Percentiles rank a stretch among this genome's conserved stretches.
Evolutionary conservation across 2,888 invertebrate genomes (phyloP).

Genomic region (Coelinius sp.): DNA sequence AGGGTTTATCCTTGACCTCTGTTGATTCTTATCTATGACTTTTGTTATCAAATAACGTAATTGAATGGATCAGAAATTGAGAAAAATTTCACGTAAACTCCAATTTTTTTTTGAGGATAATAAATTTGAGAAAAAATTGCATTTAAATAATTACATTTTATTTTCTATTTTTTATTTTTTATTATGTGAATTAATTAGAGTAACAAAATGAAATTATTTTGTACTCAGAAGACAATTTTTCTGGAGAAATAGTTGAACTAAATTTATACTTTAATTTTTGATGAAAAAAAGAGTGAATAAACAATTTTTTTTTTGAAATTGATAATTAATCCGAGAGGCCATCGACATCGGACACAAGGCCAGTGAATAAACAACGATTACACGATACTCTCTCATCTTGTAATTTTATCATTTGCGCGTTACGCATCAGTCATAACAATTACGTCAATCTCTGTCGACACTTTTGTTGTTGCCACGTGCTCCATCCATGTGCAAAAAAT

Average conservation of each 20-base stretch:
- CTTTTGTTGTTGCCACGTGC: conserved; percentile 4
- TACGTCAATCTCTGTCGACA: conserved; percentile 26
- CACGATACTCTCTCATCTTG: conserved; percentile 26
- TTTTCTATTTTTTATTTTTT: too few relatives aligned
- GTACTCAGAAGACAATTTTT: too few relatives aligned
- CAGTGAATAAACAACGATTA: conserved; percentile 14
- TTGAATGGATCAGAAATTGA: background rate
- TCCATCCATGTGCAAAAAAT: background rate
- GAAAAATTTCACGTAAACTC: too few relatives aligned
- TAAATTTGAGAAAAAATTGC: too few relatives aligned
- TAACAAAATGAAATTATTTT: too few relatives aligned
- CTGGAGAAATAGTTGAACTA: too few relatives aligned
- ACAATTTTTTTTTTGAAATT: background rate
- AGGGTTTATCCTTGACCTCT: background rate
- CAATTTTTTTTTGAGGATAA: too few relatives aligned
- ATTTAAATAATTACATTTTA: too few relatives aligned
- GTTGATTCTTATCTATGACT: background rate
- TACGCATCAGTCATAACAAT: conserved; percentile 33
- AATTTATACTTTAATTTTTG: too few relatives aligned
- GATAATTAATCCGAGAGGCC: background rate
- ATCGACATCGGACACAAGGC: conserved; percentile 9
- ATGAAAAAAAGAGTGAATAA: background rate
- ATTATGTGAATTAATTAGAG: too few relatives aligned
- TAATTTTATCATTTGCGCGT: conserved; percentile 33
- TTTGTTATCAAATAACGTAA: background rate